Evolutionary conservation across 2,888 invertebrate genomes (phyloP), one percentile per base, ranked within the genome.

Genomic region (Latrodectus hesperus): DNA sequence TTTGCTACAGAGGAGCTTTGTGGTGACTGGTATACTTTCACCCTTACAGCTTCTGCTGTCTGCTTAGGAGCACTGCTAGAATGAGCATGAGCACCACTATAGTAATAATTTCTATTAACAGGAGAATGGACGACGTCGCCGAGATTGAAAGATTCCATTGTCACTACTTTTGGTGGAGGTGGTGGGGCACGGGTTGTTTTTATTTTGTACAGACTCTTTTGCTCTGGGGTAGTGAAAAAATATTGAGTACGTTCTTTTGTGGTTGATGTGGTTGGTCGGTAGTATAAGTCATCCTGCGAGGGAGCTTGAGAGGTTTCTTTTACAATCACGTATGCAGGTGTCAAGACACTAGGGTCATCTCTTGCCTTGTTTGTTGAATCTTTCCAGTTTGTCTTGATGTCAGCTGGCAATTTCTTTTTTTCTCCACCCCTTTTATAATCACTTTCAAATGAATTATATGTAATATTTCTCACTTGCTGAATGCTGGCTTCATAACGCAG

Each of bases 111-210:
- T 60, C 60, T 60, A 10, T 12, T 12, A 60, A 12, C 60, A n/a
- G 78, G 9, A 0, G 76, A 14, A 14, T 52, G 55, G 38, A 86
- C 52, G 8, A 81, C 86, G 51, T 86, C 86, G 11, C 72, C 26
- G 9, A 86, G 74, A 9, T 76, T 60, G 51, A 86, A 86, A 0
- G 81, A 14, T 60, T 86, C 86, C 86, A 86, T 86, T 1, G 80
- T 80, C 2, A 60, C 72, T 9, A 52, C 52, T 14, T 22, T 52
- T 1, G 17, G 51, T 4, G 77, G 49, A 12, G 72, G 49, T 9
- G 71, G 51, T 9, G 82, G 68, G 16, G 68, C 9, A 2, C 70
- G 68, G 9, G 78, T 78, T 3, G 78, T 78, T 8, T 22, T 67
- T 22, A 60, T 12, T 51, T 82, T 82, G n/a, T 74, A 82, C 17